phyloP scores from a whole-genome alignment of 2,797 vertebrate species.

The Sebastes vulpes region DNA sequence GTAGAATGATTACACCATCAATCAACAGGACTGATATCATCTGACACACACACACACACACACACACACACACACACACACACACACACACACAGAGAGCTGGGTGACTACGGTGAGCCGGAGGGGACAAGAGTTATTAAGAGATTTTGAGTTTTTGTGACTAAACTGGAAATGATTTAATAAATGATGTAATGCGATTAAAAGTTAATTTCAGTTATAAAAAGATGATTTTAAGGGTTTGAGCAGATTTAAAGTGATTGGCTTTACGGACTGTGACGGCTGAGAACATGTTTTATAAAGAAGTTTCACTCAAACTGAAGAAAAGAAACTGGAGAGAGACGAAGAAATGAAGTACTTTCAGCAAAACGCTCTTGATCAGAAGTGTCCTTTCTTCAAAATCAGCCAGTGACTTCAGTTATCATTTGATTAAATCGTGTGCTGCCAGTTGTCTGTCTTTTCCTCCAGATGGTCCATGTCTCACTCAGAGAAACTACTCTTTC shows the following conservation, averaged over 20 bases:
- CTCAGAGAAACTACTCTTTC: background rate
- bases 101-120: conserved; percentile 9
- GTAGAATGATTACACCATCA: conserved; percentile 38
- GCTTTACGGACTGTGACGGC: background rate
- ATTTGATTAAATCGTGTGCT: background rate
- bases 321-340: background rate
- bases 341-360: background rate
- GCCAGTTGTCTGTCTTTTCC: background rate
- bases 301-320: background rate
- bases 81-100: background rate
- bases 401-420: background rate
- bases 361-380: background rate
- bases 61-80: background rate
- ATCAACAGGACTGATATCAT: conserved; percentile 26
- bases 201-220: background rate
- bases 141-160: background rate
- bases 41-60: background rate
- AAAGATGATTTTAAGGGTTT: background rate
- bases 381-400: background rate
- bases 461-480: background rate
- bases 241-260: background rate
- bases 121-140: conserved; percentile 17
- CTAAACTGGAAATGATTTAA: background rate
- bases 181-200: background rate
- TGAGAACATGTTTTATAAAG: background rate